A percentile compares a stretch with the other conserved stretches of the same genome.
Conservation (phyloP, 2,113 vertebrate species). For the Callaeas wilsoni region DNA sequence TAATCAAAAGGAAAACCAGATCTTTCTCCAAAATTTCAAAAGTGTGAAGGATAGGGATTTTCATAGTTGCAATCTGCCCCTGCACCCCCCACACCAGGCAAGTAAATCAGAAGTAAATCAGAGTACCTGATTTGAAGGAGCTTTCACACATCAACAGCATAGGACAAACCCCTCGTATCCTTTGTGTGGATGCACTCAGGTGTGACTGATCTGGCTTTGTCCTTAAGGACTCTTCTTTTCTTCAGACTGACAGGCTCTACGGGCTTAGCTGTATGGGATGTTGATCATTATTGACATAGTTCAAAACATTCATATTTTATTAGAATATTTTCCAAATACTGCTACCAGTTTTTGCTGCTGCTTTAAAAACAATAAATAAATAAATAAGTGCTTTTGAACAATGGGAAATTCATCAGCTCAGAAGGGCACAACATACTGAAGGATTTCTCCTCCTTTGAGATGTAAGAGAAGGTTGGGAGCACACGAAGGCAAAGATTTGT, state of each 20-base stretch:
- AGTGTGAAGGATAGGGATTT: background rate
- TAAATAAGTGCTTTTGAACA: background rate
- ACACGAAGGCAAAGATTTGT: background rate
- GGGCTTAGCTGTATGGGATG: background rate
- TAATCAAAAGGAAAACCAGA: background rate
- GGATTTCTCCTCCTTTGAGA: background rate
- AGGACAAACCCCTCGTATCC: background rate
- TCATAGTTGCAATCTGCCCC: background rate
- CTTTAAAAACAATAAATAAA: background rate
- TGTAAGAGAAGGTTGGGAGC: background rate
- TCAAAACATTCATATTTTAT: background rate
- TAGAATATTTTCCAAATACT: background rate
- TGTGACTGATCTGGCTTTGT: background rate
- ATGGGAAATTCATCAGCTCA: background rate
- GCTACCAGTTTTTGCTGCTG: background rate
- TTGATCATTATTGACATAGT: background rate
- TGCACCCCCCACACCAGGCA: background rate
- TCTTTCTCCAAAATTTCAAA: background rate
- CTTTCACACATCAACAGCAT: background rate
- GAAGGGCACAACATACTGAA: rapidly evolving
- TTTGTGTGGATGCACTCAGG: background rate
- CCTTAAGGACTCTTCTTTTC: background rate
- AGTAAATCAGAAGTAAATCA: background rate
- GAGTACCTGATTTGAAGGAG: background rate
- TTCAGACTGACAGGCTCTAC: background rate